A percentile compares a stretch with the other conserved stretches of the same genome.
phyloP scores from a whole-genome alignment of 2,113 vertebrate species.

The Strix aluco region DNA sequence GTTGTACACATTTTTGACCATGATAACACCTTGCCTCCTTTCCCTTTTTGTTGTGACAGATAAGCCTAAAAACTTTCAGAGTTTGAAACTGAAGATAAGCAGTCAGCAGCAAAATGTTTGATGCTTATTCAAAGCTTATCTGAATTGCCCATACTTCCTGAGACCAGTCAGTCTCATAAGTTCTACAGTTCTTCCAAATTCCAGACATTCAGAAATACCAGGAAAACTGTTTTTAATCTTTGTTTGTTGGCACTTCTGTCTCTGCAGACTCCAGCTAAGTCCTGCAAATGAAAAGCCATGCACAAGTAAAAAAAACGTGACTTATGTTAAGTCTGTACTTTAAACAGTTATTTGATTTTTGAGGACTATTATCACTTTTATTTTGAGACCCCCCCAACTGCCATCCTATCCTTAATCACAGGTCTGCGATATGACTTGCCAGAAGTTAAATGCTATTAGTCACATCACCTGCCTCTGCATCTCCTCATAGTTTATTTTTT shows the following conservation, averaged over 20 bases:
- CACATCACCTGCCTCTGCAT: background rate
- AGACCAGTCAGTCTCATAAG: background rate
- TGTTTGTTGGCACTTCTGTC: background rate
- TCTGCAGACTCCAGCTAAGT: background rate
- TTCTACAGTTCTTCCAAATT: background rate
- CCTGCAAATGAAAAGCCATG: background rate
- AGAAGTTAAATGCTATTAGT: background rate
- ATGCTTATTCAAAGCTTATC: slow-evolving; percentile 38
- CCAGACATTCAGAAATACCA: background rate
- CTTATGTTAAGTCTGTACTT: background rate
- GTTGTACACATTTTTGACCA: background rate
- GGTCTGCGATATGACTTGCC: background rate
- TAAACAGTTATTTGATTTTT: background rate
- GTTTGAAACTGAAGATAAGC: slow-evolving; percentile 12
- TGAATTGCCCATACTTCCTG: background rate
- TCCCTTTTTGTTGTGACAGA: background rate
- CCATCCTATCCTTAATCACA: background rate
- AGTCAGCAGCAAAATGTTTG: background rate
- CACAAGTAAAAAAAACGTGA: background rate
- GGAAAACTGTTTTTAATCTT: background rate
- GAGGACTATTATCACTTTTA: background rate
- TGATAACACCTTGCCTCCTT: background rate
- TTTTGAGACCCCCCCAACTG: background rate
- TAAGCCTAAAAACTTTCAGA: slow-evolving; percentile 8
- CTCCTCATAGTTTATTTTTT: background rate